A percentile compares a stretch with the other conserved stretches of the same genome.
Evolutionary conservation across 2,797 vertebrate genomes (phyloP).

Genomic region (Alosa sapidissima): DNA sequence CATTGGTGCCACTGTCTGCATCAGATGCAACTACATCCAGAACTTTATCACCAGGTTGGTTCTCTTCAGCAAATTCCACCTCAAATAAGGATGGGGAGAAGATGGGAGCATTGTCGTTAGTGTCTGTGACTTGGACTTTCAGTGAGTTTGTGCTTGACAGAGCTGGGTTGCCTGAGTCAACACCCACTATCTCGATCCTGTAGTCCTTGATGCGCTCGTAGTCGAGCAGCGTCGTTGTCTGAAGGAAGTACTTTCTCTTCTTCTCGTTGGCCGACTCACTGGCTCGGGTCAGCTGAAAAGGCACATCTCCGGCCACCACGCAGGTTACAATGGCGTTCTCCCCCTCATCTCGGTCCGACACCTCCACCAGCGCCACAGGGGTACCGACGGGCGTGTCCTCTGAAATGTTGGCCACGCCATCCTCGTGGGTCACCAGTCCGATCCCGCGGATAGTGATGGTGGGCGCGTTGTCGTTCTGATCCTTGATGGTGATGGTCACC

Average conservation of each 20-base stretch:
- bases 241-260: constrained; percentile 96
- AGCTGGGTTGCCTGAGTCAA: constrained; percentile 95
- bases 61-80: constrained; percentile 89
- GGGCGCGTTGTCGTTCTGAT: constrained; percentile 93
- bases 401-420: constrained; percentile 93
- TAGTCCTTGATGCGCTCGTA: constrained; percentile 91
- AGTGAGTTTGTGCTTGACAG: constrained; percentile 95
- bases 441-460: constrained; percentile 95
- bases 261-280: constrained; percentile 89
- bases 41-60: constrained; percentile 85
- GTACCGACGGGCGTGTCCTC: constrained; percentile 94
- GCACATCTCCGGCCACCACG: constrained; percentile 92
- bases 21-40: constrained; percentile 85
- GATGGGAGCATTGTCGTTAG: constrained; percentile 90
- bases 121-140: constrained; percentile 91
- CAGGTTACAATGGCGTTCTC: constrained; percentile 96
- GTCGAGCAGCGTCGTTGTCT: constrained; percentile 91
- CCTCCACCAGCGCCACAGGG: constrained; percentile 92
- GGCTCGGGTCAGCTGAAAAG: constrained; percentile 90
- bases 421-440: constrained; percentile 90
- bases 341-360: constrained; percentile 92
- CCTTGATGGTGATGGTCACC: constrained; percentile 86
- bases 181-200: constrained; percentile 92
- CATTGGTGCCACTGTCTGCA: constrained; percentile 91
- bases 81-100: constrained; percentile 87